These are phyloP conservation scores for Siniperca undulata DNA, from an alignment of 2,797 vertebrate genomes.

Conservation along the genomic window DNA sequence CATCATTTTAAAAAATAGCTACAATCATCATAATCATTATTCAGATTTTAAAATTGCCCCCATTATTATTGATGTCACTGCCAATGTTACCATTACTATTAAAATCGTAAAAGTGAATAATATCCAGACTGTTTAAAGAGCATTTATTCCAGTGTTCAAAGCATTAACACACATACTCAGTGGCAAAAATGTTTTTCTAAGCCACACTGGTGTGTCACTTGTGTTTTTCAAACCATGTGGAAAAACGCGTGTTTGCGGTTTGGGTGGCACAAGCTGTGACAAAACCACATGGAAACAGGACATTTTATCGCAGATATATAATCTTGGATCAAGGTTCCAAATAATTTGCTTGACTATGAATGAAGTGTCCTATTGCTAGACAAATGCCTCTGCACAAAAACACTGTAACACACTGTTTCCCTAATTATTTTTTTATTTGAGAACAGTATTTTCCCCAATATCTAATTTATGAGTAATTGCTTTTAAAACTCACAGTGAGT, in stretches of 20 bases:
- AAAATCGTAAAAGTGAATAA: slow-evolving; percentile 52
- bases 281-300: slow-evolving; percentile 79
- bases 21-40: slow-evolving; percentile 45
- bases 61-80: slow-evolving; percentile 23
- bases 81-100: slow-evolving; percentile 29
- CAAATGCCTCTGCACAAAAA: slow-evolving; percentile 48
- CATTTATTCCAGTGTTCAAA: slow-evolving; percentile 64
- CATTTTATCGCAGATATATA: slow-evolving; percentile 78
- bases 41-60: slow-evolving; percentile 11
- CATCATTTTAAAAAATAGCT: slow-evolving; percentile 23
- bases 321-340: slow-evolving; percentile 64
- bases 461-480: slow-evolving; percentile 57
- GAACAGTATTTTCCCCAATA: slow-evolving; percentile 54
- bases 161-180: slow-evolving; percentile 61
- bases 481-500: slow-evolving; percentile 59
- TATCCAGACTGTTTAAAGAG: slow-evolving; percentile 46
- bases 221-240: slow-evolving; percentile 72
- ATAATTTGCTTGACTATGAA: slow-evolving; percentile 71
- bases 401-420: slow-evolving; percentile 55
- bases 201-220: slow-evolving; percentile 72
- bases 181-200: slow-evolving; percentile 67
- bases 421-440: slow-evolving; percentile 61
- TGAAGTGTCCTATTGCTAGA: slow-evolving; percentile 62
- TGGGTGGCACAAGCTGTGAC: slow-evolving; percentile 77
- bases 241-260: slow-evolving; percentile 79